These are phyloP conservation scores for Falco punctatus DNA, from an alignment of 2,113 vertebrate genomes.

Conservation along the genomic window DNA sequence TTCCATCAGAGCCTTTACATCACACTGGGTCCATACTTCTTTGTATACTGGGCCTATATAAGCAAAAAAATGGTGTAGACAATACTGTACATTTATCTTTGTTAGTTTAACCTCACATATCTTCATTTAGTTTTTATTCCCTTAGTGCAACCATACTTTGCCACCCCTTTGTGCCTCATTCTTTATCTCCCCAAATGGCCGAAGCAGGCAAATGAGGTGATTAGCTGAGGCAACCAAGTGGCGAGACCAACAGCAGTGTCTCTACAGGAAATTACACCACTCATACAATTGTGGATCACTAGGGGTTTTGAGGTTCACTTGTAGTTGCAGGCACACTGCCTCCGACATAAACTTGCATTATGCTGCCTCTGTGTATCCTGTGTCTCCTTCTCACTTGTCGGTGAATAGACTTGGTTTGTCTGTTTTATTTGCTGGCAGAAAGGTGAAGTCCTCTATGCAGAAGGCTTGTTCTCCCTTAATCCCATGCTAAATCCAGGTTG, in stretches of 20 bases:
- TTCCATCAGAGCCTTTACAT: not conserved
- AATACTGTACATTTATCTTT: not conserved
- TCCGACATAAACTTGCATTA: not conserved
- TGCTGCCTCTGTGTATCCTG: not conserved
- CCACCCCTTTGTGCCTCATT: not conserved
- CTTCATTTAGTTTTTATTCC: not conserved
- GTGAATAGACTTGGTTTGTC: not conserved
- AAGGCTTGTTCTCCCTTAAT: not conserved
- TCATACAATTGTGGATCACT: not conserved
- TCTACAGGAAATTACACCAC: not conserved
- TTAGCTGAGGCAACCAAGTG: constrained; percentile 12
- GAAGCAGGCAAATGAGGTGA: not conserved
- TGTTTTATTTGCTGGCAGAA: not conserved
- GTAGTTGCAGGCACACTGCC: not conserved
- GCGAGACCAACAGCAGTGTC: not conserved
- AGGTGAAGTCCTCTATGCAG: not conserved
- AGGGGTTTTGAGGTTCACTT: not conserved
- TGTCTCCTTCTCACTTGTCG: rapidly evolving
- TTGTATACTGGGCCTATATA: not conserved
- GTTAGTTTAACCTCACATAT: not conserved
- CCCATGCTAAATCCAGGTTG: not conserved
- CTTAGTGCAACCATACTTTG: not conserved
- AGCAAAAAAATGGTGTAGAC: not conserved
- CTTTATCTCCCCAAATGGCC: constrained; percentile 10
- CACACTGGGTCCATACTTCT: not conserved